A percentile compares a stretch with the other conserved stretches of the same genome.
phyloP scores from a whole-genome alignment of 2,113 vertebrate genomes.

The Loxodonta africana region DNA sequence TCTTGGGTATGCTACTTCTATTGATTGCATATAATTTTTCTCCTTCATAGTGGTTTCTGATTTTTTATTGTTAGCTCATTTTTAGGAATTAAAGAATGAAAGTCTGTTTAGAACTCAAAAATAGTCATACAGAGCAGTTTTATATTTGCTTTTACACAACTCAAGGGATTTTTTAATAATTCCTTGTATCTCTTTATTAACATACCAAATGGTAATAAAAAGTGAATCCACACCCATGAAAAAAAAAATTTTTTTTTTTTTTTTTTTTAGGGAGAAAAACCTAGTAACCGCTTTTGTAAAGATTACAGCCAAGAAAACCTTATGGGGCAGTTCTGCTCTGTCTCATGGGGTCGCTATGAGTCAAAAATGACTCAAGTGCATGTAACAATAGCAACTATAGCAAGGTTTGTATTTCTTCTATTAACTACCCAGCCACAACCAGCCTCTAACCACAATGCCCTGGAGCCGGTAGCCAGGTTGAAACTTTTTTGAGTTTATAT shows the following conservation, averaged over 20 bases:
- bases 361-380: too few species aligned
- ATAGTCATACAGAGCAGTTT: background rate
- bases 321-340: too few species aligned
- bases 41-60: background rate
- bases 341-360: too few species aligned
- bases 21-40: background rate
- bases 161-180: background rate
- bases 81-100: background rate
- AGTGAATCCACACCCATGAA: background rate
- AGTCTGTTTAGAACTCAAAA: background rate
- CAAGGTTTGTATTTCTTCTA: background rate
- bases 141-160: background rate
- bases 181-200: background rate
- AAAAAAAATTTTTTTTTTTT: too few species aligned
- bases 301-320: too few species aligned
- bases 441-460: background rate
- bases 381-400: too few species aligned
- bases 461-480: background rate
- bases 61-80: background rate
- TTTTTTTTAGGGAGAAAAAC: background rate
- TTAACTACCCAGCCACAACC: background rate
- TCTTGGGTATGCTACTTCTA: background rate
- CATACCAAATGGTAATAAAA: background rate
- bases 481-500: background rate
- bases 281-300: too few species aligned